phyloP scores from a whole-genome alignment of 2,113 vertebrate species.

The Pseudorhombus dupliciocellatus region DNA sequence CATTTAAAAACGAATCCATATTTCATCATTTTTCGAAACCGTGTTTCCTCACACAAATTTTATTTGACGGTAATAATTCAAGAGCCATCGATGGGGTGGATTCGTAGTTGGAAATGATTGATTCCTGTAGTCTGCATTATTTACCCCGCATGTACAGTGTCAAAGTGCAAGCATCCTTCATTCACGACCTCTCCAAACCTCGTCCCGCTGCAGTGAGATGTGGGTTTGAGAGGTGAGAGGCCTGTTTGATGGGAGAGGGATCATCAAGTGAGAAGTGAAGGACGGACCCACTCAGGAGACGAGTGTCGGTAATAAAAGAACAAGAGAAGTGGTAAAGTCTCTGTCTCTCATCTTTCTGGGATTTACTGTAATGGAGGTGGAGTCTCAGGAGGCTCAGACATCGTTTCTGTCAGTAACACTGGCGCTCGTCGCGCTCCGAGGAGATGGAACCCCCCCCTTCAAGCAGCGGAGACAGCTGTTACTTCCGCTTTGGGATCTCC shows the following conservation, averaged over 20 bases:
- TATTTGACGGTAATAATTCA: background rate
- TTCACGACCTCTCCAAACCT: background rate
- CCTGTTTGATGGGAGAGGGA: background rate
- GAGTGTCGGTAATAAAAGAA: background rate
- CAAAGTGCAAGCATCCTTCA: background rate
- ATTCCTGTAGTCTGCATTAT: no score
- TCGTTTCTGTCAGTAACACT: constrained; percentile 35
- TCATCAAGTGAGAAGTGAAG: background rate
- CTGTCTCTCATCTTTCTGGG: background rate
- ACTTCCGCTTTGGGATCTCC: constrained; percentile 57
- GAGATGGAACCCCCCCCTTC: background rate
- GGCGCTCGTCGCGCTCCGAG: constrained; percentile 4
- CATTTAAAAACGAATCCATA: background rate
- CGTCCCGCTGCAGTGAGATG: background rate
- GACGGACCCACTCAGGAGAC: background rate
- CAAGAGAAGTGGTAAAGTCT: background rate
- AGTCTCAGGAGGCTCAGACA: constrained; percentile 36
- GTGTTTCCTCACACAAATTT: background rate
- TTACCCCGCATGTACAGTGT: background rate
- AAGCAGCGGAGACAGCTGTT: constrained; percentile 60
- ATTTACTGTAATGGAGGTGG: constrained; percentile 40
- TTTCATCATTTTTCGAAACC: background rate
- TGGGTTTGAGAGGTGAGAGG: background rate
- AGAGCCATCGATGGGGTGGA: background rate
- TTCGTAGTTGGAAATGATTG: no score